Evolutionary conservation across 2,888 invertebrate species (phyloP).

Genomic region (Ormyrus rosae): DNA sequence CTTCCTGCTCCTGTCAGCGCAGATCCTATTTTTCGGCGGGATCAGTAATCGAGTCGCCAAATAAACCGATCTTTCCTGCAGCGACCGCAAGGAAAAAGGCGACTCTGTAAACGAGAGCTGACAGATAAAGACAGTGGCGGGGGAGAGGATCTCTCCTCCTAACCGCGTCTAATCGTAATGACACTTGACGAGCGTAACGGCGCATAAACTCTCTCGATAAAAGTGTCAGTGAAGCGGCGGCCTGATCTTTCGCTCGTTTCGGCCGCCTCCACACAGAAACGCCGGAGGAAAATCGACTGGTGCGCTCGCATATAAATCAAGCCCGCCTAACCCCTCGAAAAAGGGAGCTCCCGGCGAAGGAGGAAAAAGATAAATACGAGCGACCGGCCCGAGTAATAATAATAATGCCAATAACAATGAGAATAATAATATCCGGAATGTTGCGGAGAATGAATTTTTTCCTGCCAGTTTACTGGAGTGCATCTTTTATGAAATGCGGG

Average conservation of each 20-base stretch:
- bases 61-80: too few relatives aligned
- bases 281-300: slow-evolving; percentile 15
- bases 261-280: too few relatives aligned
- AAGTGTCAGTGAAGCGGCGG: slow-evolving; percentile 16
- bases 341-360: neutral
- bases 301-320: slow-evolving; percentile 16
- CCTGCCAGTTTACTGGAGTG: too few relatives aligned
- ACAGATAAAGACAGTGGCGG: slow-evolving; percentile 7
- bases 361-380: slow-evolving; percentile 13
- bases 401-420: slow-evolving; percentile 27
- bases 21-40: slow-evolving; percentile 1
- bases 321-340: neutral
- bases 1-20: neutral
- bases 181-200: slow-evolving; percentile 54
- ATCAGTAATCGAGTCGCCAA: neutral
- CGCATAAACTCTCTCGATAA: slow-evolving; percentile 42
- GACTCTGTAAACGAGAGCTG: too few relatives aligned
- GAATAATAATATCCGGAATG: too few relatives aligned
- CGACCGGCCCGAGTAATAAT: neutral
- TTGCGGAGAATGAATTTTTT: too few relatives aligned
- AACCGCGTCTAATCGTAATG: slow-evolving; percentile 14
- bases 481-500: too few relatives aligned
- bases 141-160: neutral
- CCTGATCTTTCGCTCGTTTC: neutral
- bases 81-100: too few relatives aligned